phyloP scores from a whole-genome alignment of 2,797 vertebrate species.

The Otolemur crassicaudatus region DNA sequence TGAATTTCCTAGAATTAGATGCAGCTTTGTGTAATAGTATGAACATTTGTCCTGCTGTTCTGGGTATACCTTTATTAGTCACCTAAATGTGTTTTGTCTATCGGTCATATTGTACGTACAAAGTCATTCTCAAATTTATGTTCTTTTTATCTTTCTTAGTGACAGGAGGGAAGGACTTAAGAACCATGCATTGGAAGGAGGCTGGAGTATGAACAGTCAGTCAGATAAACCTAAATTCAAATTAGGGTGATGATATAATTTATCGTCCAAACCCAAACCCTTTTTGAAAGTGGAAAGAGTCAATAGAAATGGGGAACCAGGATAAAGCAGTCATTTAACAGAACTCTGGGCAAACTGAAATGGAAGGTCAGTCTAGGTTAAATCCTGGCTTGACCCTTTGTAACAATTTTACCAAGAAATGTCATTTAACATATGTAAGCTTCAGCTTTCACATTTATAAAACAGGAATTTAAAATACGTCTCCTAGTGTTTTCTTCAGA shows the following conservation, averaged over 20 bases:
- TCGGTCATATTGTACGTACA: not conserved
- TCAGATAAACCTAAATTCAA: slow-evolving; percentile 19
- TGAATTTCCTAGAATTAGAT: not conserved
- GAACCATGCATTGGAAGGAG: not conserved
- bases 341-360: not conserved
- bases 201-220: not conserved
- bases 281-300: not conserved
- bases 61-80: not conserved
- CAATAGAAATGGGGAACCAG: not conserved
- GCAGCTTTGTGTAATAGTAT: not conserved
- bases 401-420: not conserved
- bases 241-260: not conserved
- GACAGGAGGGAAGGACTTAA: not conserved
- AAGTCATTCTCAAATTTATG: not conserved
- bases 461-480: not conserved
- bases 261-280: not conserved
- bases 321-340: not conserved
- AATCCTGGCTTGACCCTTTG: not conserved
- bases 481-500: not conserved
- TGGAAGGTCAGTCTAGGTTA: not conserved
- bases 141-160: not conserved
- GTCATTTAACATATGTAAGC: not conserved
- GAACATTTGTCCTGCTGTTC: not conserved
- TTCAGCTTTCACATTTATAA: not conserved
- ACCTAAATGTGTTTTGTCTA: not conserved